phyloP scores from a whole-genome alignment of 2,888 invertebrate species.

The Calliopum simillimum region DNA sequence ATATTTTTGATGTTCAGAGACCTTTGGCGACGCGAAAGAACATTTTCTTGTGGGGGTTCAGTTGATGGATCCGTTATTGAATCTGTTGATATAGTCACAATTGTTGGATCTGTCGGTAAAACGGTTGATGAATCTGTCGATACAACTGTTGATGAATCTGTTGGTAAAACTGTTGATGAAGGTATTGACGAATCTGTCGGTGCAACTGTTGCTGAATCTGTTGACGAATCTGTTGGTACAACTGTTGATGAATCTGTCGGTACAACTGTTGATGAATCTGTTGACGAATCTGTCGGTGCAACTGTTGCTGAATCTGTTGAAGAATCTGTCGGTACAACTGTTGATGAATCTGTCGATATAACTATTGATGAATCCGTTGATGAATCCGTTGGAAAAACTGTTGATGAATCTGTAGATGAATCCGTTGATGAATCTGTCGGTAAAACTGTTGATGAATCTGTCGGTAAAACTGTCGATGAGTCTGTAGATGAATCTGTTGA shows the following conservation, averaged over 20 bases:
- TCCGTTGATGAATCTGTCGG: conserved; percentile 12
- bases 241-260: conserved; percentile 16
- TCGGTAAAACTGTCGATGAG: conserved; percentile 13
- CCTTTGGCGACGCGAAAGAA: neutral
- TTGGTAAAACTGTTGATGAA: neutral
- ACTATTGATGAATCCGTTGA: neutral
- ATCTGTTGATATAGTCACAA: neutral
- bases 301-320: conserved; percentile 17
- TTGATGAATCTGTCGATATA: neutral
- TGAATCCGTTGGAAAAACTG: neutral
- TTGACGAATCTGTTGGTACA: neutral
- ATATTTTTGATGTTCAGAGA: neutral
- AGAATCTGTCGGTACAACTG: neutral
- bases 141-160: neutral
- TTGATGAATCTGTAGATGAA: neutral
- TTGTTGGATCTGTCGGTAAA: neutral
- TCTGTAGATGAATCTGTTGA: too few relatives aligned
- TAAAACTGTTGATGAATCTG: neutral
- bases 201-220: conserved; percentile 16
- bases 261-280: conserved; percentile 1
- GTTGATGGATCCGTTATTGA: neutral
- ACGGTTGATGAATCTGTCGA: conserved; percentile 13
- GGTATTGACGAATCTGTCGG: conserved; percentile 5
- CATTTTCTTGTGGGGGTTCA: neutral
- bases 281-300: conserved; percentile 14